Base-by-base conservation (phyloP, 2,888 invertebrate species). In the Anagyrus pseudococci region DNA sequence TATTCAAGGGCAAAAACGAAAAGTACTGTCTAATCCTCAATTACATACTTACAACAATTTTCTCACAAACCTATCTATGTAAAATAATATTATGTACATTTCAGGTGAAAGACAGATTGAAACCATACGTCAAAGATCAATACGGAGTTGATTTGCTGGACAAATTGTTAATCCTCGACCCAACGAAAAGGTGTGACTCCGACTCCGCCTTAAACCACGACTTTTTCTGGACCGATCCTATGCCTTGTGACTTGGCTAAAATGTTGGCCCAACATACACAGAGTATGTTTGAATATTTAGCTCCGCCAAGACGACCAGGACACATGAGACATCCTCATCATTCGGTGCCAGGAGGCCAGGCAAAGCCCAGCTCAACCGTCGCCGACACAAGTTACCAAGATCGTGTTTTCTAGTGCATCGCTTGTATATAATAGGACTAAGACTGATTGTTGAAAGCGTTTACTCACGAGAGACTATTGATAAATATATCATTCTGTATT, bases 211-310 rank as follows among this genome's bases (percentile, higher is more conserved):
- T 99, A 1, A 96, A 97, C 83, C 98, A 99, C 77, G 96, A 97
- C 78, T 99, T 98, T 84, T 99, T 99, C 84, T 99, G 96, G 96
- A 93, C 92, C 4, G 96, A 97, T 79, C 98, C 99, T 0, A 92
- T 96, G 92, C 97, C 98, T 0, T 89, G 91, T 76, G 93, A 93
- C 76, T 83, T 94, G 40, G 90, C 88, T 56, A 92, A 91, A 82
- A 96, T 95, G 94, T 82, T 96, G 68, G 93, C 92, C 0, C 92
- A 93, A 73, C 90, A 92, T 84, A 89, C 88, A 68, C 92, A 85
- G 69, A 94, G 94, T 81, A 96, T 96, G 95, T 96, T 96, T 81
- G 96, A 96, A 78, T 96, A 92, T 81, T 83, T 95, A 63, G 87
- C 91, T 67, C 87, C 89, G 68, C 90, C 91, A 59, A 74, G 95